These are phyloP conservation scores for Gambusia holbrooki DNA, from an alignment of 2,113 vertebrate species.

Conservation along the genomic window DNA sequence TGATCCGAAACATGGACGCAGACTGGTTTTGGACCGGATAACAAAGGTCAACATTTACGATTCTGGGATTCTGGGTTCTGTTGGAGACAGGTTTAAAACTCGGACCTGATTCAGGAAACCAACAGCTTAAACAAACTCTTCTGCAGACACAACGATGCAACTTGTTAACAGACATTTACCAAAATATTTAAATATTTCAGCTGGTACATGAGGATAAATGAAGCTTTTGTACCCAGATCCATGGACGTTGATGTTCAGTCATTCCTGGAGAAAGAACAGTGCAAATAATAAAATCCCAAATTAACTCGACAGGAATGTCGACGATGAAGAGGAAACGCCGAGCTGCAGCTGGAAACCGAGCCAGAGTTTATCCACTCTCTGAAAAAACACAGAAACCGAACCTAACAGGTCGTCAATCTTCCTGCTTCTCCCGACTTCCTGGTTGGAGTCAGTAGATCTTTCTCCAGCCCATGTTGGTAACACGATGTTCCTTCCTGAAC, in stretches of 20 bases:
- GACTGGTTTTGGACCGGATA: too few species aligned
- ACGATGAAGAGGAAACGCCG: background rate
- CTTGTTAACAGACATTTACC: background rate
- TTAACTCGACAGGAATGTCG: background rate
- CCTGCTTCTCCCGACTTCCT: background rate
- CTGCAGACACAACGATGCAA: background rate
- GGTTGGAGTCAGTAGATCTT: background rate
- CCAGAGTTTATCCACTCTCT: background rate
- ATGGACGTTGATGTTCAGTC: background rate
- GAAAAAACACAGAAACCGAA: background rate
- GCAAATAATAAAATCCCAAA: background rate
- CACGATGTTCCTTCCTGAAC: background rate
- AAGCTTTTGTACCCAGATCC: background rate
- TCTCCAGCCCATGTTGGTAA: background rate
- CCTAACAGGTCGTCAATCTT: background rate
- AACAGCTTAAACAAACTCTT: too few species aligned
- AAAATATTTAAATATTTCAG: background rate
- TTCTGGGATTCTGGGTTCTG: too few species aligned
- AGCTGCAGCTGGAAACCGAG: too few species aligned
- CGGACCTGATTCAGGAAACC: too few species aligned
- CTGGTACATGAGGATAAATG: background rate
- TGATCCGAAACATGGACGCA: too few species aligned
- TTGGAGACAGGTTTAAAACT: too few species aligned
- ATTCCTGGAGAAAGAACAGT: background rate
- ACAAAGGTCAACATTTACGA: too few species aligned